Percentiles rank a stretch among this genome's conserved stretches.
phyloP scores from a whole-genome alignment of 2,888 invertebrate genomes.

The Hirtodrosophila cameraria region DNA sequence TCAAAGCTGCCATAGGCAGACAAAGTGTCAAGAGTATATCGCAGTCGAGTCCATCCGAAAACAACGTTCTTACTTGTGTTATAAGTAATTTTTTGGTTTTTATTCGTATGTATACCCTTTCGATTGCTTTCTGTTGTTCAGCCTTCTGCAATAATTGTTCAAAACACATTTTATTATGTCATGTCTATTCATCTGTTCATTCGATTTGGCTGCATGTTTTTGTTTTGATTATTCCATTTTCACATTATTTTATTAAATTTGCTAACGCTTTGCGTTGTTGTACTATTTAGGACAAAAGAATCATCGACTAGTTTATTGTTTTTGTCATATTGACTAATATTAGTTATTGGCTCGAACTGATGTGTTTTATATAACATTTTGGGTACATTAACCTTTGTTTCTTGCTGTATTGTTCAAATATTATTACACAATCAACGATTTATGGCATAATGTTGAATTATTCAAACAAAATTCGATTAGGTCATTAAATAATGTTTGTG shows the following conservation, averaged over 20 bases:
- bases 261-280: conserved; percentile 1
- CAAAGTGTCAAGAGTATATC: too few relatives aligned
- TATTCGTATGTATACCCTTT: too few relatives aligned
- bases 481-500: conserved; percentile 8
- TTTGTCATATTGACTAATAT: conserved; percentile 22
- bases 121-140: too few relatives aligned
- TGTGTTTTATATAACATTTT: conserved; percentile 37
- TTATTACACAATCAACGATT: conserved; percentile 32
- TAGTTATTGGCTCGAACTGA: conserved; percentile 20
- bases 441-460: conserved; percentile 28
- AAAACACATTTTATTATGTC: conserved; percentile 6
- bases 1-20: too few relatives aligned
- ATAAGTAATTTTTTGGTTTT: too few relatives aligned
- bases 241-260: conserved; percentile 39
- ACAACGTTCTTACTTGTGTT: too few relatives aligned
- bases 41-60: too few relatives aligned
- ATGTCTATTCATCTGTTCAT: background rate
- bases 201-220: background rate
- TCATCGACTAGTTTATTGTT: conserved; percentile 13
- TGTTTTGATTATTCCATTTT: conserved; percentile 27
- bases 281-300: conserved; percentile 19
- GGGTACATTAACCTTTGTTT: conserved; percentile 36
- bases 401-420: conserved; percentile 26
- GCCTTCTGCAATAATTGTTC: background rate
- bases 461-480: conserved; percentile 31